A percentile compares a stretch with the other conserved stretches of the same genome.
phyloP scores from a whole-genome alignment of 2,797 vertebrate genomes.

The Phataginus tetradactyla region DNA sequence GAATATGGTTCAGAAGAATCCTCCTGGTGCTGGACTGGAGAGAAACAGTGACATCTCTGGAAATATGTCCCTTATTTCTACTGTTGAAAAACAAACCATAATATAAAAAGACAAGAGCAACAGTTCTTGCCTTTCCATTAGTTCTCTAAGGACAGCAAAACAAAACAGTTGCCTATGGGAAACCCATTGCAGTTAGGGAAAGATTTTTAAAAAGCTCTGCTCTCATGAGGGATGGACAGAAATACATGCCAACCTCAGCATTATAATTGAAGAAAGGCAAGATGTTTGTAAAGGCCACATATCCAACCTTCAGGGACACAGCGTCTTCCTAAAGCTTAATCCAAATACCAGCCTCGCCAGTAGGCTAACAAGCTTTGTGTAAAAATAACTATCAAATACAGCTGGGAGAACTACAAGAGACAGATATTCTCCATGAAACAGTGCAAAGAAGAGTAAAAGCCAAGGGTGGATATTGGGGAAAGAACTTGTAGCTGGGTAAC shows the following conservation, averaged over 20 bases:
- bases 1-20: background rate
- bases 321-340: background rate
- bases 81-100: background rate
- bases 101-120: background rate
- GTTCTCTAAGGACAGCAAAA: background rate
- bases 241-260: background rate
- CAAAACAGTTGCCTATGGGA: background rate
- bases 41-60: background rate
- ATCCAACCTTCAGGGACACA: background rate
- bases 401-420: background rate
- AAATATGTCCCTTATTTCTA: background rate
- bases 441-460: background rate
- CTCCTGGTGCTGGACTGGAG: rapidly evolving
- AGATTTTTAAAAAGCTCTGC: background rate
- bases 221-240: background rate
- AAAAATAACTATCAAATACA: background rate
- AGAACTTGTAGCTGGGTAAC: background rate
- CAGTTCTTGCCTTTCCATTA: background rate
- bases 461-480: background rate
- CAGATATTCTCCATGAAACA: background rate
- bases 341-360: background rate
- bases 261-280: background rate
- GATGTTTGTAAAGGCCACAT: background rate
- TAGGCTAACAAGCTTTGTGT: background rate
- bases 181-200: background rate